Evolutionary conservation across 2,888 invertebrate species (phyloP), one percentile per base, ranked within the genome.

Genomic region (Acleris literana): DNA sequence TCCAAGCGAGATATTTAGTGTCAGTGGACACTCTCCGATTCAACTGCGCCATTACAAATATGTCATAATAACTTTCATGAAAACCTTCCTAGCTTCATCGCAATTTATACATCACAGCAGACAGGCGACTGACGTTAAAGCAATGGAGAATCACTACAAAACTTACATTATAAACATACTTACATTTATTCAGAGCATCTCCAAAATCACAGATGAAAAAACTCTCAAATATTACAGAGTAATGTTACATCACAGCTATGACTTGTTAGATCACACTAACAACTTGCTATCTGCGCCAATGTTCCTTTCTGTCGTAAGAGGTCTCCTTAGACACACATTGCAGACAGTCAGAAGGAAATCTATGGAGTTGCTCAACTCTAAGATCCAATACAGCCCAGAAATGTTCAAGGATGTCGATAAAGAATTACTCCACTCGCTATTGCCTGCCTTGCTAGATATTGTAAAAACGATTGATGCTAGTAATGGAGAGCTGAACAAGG

Each of bases 21-120:
- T 96, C 0, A 93, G 92, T 7, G 91, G 93, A 0, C 95, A 95
- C 74, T 94, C 94, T 0, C 93, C 95, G 0, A 96, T 96, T 76
- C 96, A 97, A 73, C 89, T 97, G 61, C 94, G 97, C 2, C 97
- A 98, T 82, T 98, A 96, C 82, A 97, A 97, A 86, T 97, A 97
- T 78, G 94, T 95, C 0, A 90, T 96, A 25, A 90, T 98, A 18
- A 95, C 95, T 29, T 96, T 97, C 73, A 93, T 97, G 58, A 94
- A 95, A 9, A 93, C 93, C 18, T 92, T 97, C 48, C 89, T 97
- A 59, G 94, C 96, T 1, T 95, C 95, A 0, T 87, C 94, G 0
- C 93, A 94, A 68, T 96, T 97, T 74, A 93, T 97, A 1, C 94
- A 94, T 54, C 94, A 95, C 82, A 94, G 94, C 16, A 94, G 94